phyloP scores from a whole-genome alignment of 2,113 vertebrate species.

The Ranitomeya variabilis region DNA sequence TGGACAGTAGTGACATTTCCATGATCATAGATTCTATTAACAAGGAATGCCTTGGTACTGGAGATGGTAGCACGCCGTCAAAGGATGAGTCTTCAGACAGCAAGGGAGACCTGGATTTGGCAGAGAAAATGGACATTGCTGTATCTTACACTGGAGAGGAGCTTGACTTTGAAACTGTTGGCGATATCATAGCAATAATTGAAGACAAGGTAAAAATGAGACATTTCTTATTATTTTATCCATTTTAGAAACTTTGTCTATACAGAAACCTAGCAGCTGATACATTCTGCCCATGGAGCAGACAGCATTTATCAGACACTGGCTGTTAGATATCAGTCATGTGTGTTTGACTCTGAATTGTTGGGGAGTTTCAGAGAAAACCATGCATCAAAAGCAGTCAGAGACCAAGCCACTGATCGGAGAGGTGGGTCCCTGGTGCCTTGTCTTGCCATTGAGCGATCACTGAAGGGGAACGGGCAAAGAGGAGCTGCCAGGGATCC shows the following conservation, averaged over 20 bases:
- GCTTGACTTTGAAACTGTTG: constrained; percentile 92
- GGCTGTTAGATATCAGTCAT: too few species aligned
- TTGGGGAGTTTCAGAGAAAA: too few species aligned
- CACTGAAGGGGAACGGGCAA: too few species aligned
- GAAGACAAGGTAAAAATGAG: constrained; percentile 90
- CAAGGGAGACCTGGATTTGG: constrained; percentile 85
- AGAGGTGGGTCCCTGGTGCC: too few species aligned
- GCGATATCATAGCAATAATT: constrained; percentile 97
- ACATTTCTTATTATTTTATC: neutral
- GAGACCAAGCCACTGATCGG: too few species aligned
- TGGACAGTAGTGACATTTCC: constrained; percentile 81
- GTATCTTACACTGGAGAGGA: constrained; percentile 95
- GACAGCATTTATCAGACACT: too few species aligned
- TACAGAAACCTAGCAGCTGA: too few species aligned
- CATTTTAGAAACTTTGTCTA: neutral
- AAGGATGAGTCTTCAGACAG: constrained; percentile 79
- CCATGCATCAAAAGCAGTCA: too few species aligned
- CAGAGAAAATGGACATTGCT: constrained; percentile 90
- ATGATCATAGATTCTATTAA: constrained; percentile 85
- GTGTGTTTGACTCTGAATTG: too few species aligned
- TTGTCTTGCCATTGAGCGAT: too few species aligned
- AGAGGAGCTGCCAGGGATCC: too few species aligned
- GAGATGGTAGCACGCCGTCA: constrained; percentile 73
- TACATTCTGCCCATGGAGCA: too few species aligned
- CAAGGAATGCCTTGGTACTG: constrained; percentile 77